Evolutionary conservation across 2,113 vertebrate genomes (phyloP).

Genomic region (Mus pahari): DNA sequence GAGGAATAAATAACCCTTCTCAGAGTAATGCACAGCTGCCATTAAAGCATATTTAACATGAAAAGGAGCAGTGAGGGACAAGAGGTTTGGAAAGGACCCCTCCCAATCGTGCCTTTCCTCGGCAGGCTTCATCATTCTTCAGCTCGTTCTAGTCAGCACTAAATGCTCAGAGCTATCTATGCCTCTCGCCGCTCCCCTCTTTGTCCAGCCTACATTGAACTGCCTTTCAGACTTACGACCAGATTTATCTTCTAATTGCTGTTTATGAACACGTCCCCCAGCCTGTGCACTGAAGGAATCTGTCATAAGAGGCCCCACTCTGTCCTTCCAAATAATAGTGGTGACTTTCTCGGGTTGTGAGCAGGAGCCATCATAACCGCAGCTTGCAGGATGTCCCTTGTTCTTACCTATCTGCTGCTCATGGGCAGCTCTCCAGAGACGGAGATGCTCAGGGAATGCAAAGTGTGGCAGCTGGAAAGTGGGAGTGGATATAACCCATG

Average conservation of each 20-base stretch:
- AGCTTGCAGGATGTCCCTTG: neutral
- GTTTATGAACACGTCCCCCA: neutral
- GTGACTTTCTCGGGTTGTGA: neutral
- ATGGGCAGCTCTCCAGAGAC: neutral
- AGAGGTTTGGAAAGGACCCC: neutral
- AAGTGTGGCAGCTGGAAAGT: neutral
- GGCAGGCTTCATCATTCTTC: neutral
- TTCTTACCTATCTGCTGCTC: neutral
- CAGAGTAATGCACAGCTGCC: neutral
- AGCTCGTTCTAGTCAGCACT: neutral
- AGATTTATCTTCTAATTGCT: slow-evolving; percentile 46
- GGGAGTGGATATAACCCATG: neutral
- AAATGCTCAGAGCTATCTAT: fast-evolving
- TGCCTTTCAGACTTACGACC: neutral
- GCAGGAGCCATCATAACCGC: neutral
- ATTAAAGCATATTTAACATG: neutral
- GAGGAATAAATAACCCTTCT: neutral
- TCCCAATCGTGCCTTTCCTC: neutral
- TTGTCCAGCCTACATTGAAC: neutral
- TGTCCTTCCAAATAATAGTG: neutral
- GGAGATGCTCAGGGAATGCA: neutral
- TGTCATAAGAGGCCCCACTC: neutral
- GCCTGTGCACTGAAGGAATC: neutral
- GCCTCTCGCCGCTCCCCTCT: neutral
- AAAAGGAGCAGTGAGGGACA: neutral